These are phyloP conservation scores for Aurelia aurita DNA, from an alignment of 30 jellyfish, hydroid and myxozoan species.

Conservation along the genomic window DNA sequence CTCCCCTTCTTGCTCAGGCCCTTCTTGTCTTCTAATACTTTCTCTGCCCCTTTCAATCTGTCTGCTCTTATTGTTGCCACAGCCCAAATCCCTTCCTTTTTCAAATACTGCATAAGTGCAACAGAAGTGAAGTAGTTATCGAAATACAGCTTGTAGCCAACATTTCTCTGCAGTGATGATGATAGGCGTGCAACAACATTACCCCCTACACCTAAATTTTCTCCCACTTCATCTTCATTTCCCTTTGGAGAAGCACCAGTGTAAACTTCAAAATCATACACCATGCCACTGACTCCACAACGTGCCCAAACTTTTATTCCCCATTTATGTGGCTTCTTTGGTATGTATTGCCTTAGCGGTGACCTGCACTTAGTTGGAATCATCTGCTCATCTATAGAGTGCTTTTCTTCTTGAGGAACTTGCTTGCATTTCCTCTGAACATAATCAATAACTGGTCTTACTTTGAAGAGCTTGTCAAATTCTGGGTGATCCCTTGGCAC, in stretches of 20 bases:
- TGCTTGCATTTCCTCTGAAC: constrained; percentile 7
- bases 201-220: constrained; percentile 6
- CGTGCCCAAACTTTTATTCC: neutral
- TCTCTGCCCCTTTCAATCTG: constrained; percentile 32
- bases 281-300: neutral
- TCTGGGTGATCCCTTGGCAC: neutral
- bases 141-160: constrained; percentile 20
- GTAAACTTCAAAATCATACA: neutral
- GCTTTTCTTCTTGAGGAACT: constrained; percentile 29
- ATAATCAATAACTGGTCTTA: constrained; percentile 5
- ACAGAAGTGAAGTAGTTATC: constrained; percentile 45
- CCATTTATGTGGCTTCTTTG: neutral
- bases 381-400: constrained; percentile 18
- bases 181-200: constrained; percentile 15
- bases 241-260: neutral
- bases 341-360: neutral
- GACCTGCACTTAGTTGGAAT: constrained; percentile 4
- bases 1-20: neutral
- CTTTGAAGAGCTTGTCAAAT: constrained; percentile 8
- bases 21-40: neutral
- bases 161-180: constrained; percentile 5
- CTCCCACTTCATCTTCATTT: neutral
- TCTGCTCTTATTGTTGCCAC: constrained; percentile 24
- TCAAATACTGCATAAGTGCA: constrained; percentile 21
- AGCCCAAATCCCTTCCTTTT: constrained; percentile 33